These are phyloP conservation scores for Scarus forsteni DNA, from an alignment of 2,797 vertebrate species.

Conservation along the genomic window DNA sequence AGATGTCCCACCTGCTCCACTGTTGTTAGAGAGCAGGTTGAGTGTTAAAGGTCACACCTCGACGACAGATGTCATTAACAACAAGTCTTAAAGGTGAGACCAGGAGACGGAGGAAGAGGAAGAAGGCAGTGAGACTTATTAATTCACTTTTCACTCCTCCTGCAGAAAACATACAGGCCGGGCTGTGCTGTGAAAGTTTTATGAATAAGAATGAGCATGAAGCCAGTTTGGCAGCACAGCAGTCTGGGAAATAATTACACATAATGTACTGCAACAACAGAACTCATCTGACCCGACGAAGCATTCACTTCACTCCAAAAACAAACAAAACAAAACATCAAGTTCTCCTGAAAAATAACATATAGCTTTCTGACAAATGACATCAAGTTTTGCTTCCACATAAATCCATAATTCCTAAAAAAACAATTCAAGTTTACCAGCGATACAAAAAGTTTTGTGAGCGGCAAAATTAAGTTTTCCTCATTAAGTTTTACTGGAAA, in stretches of 20 bases:
- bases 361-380: too few relatives aligned
- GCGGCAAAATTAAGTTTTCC: too few relatives aligned
- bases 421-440: too few relatives aligned
- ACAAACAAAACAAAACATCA: too few relatives aligned
- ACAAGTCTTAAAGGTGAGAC: slow-evolving; percentile 74
- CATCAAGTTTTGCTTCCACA: too few relatives aligned
- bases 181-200: not conserved
- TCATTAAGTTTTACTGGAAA: too few relatives aligned
- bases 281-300: too few relatives aligned
- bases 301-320: too few relatives aligned
- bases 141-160: slow-evolving; percentile 65
- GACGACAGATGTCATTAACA: slow-evolving; percentile 74
- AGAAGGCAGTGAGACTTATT: slow-evolving; percentile 51
- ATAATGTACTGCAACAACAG: too few relatives aligned
- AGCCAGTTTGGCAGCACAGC: slow-evolving; percentile 40
- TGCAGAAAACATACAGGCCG: slow-evolving; percentile 17
- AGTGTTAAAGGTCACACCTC: slow-evolving; percentile 74
- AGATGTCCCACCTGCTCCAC: slow-evolving; percentile 45
- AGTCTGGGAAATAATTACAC: slow-evolving; percentile 21
- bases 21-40: slow-evolving; percentile 32
- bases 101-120: slow-evolving; percentile 49
- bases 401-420: too few relatives aligned
- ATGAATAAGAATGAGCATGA: slow-evolving; percentile 8
- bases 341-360: too few relatives aligned
- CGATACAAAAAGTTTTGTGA: too few relatives aligned